Evolutionary conservation across 2,113 vertebrate genomes (phyloP), one percentile per base, ranked within the genome.

Genomic region (Corynorhinus townsendii): DNA sequence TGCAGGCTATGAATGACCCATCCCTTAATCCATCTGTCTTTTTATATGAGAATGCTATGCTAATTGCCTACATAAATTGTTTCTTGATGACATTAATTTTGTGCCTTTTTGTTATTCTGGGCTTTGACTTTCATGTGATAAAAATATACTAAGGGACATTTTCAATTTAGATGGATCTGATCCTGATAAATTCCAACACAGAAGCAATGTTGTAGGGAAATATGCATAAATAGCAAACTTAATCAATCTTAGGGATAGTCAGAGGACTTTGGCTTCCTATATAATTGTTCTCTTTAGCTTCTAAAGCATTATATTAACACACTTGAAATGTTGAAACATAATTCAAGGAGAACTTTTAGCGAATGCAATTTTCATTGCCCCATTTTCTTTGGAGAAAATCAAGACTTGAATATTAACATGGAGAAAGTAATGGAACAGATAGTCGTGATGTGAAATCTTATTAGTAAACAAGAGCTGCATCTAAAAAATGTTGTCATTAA

Each of bases 401-500:
- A 96, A 94, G 96, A 90, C 95, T 96, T 96, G 97, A 98, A 98
- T 98, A 98, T 98, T 98, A 98, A 98, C 92, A 86, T 28, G 30
- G 94, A 80, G 49, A 93, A 98, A 97, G 95, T 92, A 98, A 97
- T 95, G 82, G 93, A 88, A 98, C 89, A 98, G 97, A 98, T 96
- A 97, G 90, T 77, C 90, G 52, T 97, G 97, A 96, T 98, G 95
- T 96, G 95, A 98, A 98, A 98, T 98, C 96, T 98, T 98, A 98
- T 98, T 98, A 98, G 98, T 98, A 98, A 98, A 98, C 98, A 98
- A 98, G 97, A 97, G 95, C 97, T 97, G 97, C 93, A 97, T 98
- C 97, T 97, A 98, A 98, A 97, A 98, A 98, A 98, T 98, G 98
- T 98, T 98, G 97, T 98, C 98, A 98, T 98, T 98, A 98, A 98